Conservation (phyloP, 1,140 invertebrate genomes). For the Lasioglossum baleicum region DNA sequence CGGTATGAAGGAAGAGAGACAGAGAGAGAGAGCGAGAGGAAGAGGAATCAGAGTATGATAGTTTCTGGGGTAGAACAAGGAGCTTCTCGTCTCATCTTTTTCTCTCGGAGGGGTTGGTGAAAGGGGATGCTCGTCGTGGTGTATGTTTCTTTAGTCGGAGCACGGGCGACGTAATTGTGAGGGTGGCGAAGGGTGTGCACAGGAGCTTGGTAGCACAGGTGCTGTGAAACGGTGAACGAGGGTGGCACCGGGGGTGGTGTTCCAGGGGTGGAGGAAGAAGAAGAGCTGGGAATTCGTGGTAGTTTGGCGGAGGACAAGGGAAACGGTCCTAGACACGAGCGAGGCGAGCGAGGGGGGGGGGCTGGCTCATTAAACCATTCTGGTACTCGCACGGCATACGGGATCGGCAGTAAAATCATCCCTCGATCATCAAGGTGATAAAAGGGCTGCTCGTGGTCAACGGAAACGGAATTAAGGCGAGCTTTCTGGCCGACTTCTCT, state of each 20-base stretch:
- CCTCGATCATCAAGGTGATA: slow-evolving; percentile 69
- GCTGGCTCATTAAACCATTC: slow-evolving; percentile 74
- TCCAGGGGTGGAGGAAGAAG: slow-evolving; percentile 32
- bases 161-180: slow-evolving; percentile 79
- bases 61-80: slow-evolving; percentile 20
- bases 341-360: slow-evolving; percentile 27
- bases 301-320: slow-evolving; percentile 48
- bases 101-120: slow-evolving; percentile 6
- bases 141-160: slow-evolving; percentile 75
- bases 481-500: too few species aligned
- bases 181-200: slow-evolving; percentile 65
- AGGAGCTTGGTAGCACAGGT: slow-evolving; percentile 49
- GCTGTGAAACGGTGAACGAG: slow-evolving; percentile 44
- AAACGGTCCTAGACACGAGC: slow-evolving; percentile 26
- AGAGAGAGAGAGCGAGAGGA: slow-evolving; percentile 6
- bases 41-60: slow-evolving; percentile 28
- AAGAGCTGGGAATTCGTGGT: slow-evolving; percentile 59
- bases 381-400: slow-evolving; percentile 70
- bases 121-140: slow-evolving; percentile 63
- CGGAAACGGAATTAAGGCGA: neutral
- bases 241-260: slow-evolving; percentile 20
- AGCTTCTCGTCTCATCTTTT: neutral
- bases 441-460: slow-evolving; percentile 47
- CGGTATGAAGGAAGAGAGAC: neutral
- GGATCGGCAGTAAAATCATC: slow-evolving; percentile 76